phyloP scores from a whole-genome alignment of 2,113 vertebrate species.

The Sylvietta virens region DNA sequence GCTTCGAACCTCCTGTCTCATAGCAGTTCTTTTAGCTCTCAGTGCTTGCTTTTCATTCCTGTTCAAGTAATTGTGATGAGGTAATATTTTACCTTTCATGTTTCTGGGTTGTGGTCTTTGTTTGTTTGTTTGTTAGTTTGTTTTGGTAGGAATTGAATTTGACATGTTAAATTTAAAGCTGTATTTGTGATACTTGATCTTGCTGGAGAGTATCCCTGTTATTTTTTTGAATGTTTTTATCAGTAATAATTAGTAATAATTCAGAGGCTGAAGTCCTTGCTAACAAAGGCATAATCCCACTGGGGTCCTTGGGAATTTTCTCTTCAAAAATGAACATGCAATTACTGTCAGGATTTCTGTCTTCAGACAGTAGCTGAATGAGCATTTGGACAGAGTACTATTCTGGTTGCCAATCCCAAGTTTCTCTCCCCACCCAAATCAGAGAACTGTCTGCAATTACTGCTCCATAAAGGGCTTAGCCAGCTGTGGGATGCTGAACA shows the following conservation, averaged over 20 bases:
- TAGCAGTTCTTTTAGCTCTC: not conserved
- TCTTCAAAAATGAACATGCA: not conserved
- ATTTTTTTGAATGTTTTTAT: not conserved
- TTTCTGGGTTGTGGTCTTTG: not conserved
- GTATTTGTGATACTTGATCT: not conserved
- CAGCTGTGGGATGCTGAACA: not conserved
- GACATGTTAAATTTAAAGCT: not conserved
- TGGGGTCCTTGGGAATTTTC: not conserved
- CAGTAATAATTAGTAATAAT: not conserved
- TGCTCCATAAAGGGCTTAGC: not conserved
- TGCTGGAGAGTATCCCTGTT: not conserved
- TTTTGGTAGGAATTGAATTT: not conserved
- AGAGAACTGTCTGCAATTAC: not conserved
- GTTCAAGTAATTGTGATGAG: not conserved
- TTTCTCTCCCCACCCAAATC: not conserved
- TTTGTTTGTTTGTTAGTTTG: not conserved
- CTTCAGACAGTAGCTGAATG: not conserved
- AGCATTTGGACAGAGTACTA: not conserved
- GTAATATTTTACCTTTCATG: not conserved
- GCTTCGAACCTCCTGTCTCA: not conserved
- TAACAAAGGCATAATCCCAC: not conserved
- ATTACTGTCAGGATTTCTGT: not conserved
- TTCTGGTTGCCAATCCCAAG: not conserved
- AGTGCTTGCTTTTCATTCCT: not conserved
- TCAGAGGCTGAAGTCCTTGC: not conserved